Base-by-base conservation (phyloP, 2,797 vertebrate genomes). In the Notolepis coatsorum region DNA sequence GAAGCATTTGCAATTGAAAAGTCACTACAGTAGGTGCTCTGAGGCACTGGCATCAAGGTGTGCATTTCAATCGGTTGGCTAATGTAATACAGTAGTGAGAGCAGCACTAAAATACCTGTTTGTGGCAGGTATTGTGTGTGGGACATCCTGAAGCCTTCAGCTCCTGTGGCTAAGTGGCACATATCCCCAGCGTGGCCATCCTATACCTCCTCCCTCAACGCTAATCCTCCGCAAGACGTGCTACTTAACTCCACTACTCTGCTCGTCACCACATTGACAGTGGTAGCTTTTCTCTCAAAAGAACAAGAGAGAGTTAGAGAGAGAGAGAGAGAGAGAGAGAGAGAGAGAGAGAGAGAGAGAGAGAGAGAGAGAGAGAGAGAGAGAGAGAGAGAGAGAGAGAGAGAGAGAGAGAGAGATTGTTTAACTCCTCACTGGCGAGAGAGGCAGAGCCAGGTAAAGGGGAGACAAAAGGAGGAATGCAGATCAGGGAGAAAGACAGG, bases 221-320 rank as follows among this genome's bases (percentile, higher is more conserved):
- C 47, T 86, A 82, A 86, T 84, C 83, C 80, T 54, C 20, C 30
- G 70, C 73, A 77, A 65, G 58, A 39, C 71, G 66, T 61, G 42
- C 38, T 2, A 53, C 69, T 75, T 67, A 55, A 59, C 75, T 37
- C 5, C 35, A 65, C 43, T 3, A 17, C 75, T 79, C 71, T 55
- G 53, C 37, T n/a, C 63, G 71, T 58, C 54, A 57, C 35, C 15
- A n/a, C 35, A 37, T 50, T 38, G 47, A 54, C 13, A 55, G 33
- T 23, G 20, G 1, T 43, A n/a, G n/a, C n/a, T n/a, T n/a, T n/a
- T n/a, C n/a, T n/a, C n/a, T n/a, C n/a, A n/a, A n/a, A n/a, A n/a
- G n/a, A n/a, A n/a, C n/a, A n/a, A n/a, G n/a, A n/a, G n/a, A n/a
- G n/a, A n/a, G n/a, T 61, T 20, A 38, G 10, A 38, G 41, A 45